phyloP scores from a whole-genome alignment of 2,888 invertebrate genomes.

The Spisula solida region DNA sequence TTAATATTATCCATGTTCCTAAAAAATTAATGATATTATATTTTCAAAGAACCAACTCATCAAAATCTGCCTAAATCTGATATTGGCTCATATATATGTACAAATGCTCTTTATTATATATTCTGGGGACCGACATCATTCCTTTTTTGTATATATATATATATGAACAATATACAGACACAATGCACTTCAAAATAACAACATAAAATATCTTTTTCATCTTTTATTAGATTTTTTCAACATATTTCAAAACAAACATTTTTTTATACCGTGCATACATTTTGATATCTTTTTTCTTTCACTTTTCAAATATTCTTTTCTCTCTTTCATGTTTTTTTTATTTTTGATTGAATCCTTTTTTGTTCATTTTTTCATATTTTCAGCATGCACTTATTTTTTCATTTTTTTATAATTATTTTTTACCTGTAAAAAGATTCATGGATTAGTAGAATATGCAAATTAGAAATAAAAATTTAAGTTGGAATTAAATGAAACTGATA shows the following conservation, averaged over 20 bases:
- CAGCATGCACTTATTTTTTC: background rate
- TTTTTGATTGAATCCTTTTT: background rate
- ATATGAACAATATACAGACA: too few relatives aligned
- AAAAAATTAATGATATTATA: too few relatives aligned
- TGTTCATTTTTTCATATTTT: background rate
- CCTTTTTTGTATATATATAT: too few relatives aligned
- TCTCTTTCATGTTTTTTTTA: background rate
- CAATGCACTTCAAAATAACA: too few relatives aligned
- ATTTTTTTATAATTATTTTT: background rate
- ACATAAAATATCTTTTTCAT: background rate
- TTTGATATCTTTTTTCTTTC: background rate
- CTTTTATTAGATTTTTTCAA: background rate
- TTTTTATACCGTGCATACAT: background rate
- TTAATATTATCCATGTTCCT: too few relatives aligned
- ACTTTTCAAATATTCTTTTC: background rate
- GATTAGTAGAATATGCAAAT: background rate
- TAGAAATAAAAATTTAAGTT: background rate
- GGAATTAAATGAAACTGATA: too few relatives aligned
- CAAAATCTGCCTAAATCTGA: too few relatives aligned
- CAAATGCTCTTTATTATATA: too few relatives aligned
- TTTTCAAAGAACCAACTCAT: too few relatives aligned
- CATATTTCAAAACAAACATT: background rate
- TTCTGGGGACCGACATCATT: too few relatives aligned
- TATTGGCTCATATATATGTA: too few relatives aligned
- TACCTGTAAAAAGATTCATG: background rate